Conservation (phyloP, 2,113 vertebrate species). For the Halcyon senegalensis region DNA sequence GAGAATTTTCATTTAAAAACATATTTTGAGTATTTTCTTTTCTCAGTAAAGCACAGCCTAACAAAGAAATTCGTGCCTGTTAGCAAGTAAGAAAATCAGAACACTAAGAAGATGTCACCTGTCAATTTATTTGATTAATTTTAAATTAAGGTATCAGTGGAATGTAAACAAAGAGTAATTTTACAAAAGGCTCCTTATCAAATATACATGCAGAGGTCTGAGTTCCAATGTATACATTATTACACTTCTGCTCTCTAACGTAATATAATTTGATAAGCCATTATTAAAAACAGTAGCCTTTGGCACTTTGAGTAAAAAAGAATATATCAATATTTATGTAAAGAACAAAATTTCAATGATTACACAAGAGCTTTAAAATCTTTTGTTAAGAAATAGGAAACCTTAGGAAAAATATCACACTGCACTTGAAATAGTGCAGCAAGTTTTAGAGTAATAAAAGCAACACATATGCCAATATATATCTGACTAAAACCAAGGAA, state of each 20-base stretch:
- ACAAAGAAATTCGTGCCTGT: constrained; percentile 80
- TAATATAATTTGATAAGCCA: constrained; percentile 78
- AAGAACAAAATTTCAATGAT: constrained; percentile 82
- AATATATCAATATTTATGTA: constrained; percentile 85
- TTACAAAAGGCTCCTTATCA: constrained; percentile 86
- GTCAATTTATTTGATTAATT: constrained; percentile 78
- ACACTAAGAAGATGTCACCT: constrained; percentile 81
- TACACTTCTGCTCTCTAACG: constrained; percentile 76
- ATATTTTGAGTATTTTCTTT: constrained; percentile 79
- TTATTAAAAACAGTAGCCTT: constrained; percentile 88
- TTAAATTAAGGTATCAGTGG: constrained; percentile 88
- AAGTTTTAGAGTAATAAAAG: constrained; percentile 74
- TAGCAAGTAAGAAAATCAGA: constrained; percentile 81
- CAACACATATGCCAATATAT: constrained; percentile 65
- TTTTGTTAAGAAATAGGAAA: constrained; percentile 84
- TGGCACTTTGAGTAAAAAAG: constrained; percentile 89
- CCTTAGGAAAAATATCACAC: constrained; percentile 79
- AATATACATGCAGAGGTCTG: constrained; percentile 85
- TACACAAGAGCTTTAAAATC: constrained; percentile 85
- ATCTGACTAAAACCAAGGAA: constrained; percentile 68
- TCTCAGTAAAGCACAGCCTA: constrained; percentile 84
- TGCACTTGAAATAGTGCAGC: constrained; percentile 81
- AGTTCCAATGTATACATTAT: constrained; percentile 76
- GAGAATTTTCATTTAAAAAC: constrained; percentile 84
- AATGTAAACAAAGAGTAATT: constrained; percentile 87